Percentiles rank a stretch among this genome's conserved stretches.
phyloP scores from a whole-genome alignment of 2,113 vertebrate species.

The Empidonax alnorum region DNA sequence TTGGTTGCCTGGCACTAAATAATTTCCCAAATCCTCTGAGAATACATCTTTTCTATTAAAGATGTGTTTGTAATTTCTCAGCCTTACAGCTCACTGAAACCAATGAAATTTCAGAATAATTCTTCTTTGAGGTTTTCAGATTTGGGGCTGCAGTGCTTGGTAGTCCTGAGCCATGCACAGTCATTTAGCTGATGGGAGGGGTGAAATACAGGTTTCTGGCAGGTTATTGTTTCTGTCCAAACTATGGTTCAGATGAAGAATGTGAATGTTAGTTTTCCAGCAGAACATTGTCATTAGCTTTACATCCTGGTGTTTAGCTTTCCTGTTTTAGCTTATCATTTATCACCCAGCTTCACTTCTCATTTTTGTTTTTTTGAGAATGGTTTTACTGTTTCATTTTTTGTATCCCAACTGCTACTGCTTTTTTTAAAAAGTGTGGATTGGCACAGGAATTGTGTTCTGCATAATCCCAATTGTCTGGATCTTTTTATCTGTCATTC shows the following conservation, averaged over 20 bases:
- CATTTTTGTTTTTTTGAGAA: conserved; percentile 21
- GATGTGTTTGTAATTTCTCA: not conserved
- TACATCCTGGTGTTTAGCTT: not conserved
- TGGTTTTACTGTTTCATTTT: not conserved
- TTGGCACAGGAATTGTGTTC: conserved; percentile 33
- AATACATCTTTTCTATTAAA: not conserved
- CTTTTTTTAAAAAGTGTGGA: not conserved
- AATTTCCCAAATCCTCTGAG: not conserved
- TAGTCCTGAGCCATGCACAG: not conserved
- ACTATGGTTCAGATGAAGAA: not conserved
- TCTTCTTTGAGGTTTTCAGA: not conserved
- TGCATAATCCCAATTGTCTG: conserved; percentile 31
- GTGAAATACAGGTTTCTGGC: not conserved
- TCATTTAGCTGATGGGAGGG: not conserved
- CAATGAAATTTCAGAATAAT: not conserved
- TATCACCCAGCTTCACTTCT: not conserved
- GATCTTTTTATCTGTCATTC: conserved; percentile 43
- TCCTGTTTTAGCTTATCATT: not conserved
- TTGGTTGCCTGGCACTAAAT: not conserved
- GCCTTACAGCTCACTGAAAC: not conserved
- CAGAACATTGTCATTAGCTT: not conserved
- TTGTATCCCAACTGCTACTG: not conserved
- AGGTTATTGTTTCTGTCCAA: not conserved
- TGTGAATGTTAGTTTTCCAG: not conserved
- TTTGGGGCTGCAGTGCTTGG: not conserved